These are phyloP conservation scores for Tetraneura akinire DNA, from an alignment of 1,140 invertebrate genomes.

Conservation along the genomic window DNA sequence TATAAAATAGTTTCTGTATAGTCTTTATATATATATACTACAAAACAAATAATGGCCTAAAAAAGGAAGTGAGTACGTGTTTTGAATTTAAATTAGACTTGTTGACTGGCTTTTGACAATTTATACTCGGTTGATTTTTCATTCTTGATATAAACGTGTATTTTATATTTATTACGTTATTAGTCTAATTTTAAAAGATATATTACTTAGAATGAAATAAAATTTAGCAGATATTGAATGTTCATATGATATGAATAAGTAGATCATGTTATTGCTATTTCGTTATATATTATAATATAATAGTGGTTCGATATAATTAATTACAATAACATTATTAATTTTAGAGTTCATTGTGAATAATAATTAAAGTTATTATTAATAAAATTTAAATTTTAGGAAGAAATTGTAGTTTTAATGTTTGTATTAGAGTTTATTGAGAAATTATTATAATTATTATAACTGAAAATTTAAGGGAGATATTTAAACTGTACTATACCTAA, in stretches of 20 bases:
- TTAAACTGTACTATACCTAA: too few species aligned
- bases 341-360: too few species aligned
- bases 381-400: too few species aligned
- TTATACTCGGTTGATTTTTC: background rate
- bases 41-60: constrained; percentile 7
- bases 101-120: constrained; percentile 4
- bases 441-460: too few species aligned
- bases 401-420: too few species aligned
- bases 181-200: background rate
- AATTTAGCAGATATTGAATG: too few species aligned
- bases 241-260: background rate
- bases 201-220: too few species aligned
- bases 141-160: background rate
- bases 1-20: background rate
- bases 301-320: too few species aligned
- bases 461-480: too few species aligned
- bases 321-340: too few species aligned
- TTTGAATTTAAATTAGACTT: constrained; percentile 1
- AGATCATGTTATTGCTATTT: background rate
- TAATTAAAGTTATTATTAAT: too few species aligned
- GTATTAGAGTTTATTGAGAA: too few species aligned
- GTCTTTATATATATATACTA: background rate
- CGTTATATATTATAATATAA: background rate
- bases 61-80: background rate
- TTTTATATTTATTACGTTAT: background rate